phyloP scores from a whole-genome alignment of 2,797 vertebrate species.

The Gymnopithys bicolor region DNA sequence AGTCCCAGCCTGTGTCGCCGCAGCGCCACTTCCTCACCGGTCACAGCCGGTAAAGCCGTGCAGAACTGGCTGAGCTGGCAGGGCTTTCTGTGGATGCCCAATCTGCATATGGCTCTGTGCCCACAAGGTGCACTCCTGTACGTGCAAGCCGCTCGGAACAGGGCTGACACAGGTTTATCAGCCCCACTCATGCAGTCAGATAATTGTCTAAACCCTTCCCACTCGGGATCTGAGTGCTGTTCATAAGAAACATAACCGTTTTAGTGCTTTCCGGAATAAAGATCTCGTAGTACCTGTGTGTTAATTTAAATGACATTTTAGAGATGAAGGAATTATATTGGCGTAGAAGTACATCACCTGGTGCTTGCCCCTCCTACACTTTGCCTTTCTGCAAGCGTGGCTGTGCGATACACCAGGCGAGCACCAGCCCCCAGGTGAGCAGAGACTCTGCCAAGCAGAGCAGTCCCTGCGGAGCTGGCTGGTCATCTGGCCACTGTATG shows the following conservation, averaged over 20 bases:
- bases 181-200: rapidly evolving
- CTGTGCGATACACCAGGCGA: rapidly evolving
- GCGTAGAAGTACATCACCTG: rapidly evolving
- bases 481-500: rapidly evolving
- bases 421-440: too few relatives aligned
- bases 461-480: not conserved
- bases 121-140: too few relatives aligned
- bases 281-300: not conserved
- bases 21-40: too few relatives aligned
- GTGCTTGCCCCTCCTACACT: not conserved
- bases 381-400: not conserved
- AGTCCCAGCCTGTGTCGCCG: too few relatives aligned
- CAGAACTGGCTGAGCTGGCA: too few relatives aligned
- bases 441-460: not conserved
- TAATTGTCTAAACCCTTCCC: not conserved
- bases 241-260: rapidly evolving
- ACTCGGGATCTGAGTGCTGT: rapidly evolving
- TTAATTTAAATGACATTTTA: not conserved
- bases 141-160: rapidly evolving
- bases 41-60: not conserved
- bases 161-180: not conserved
- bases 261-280: not conserved
- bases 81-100: not conserved
- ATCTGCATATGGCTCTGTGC: not conserved
- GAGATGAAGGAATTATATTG: not conserved